Conservation (phyloP, 2,113 vertebrate genomes). For the Microtus richardsoni region DNA sequence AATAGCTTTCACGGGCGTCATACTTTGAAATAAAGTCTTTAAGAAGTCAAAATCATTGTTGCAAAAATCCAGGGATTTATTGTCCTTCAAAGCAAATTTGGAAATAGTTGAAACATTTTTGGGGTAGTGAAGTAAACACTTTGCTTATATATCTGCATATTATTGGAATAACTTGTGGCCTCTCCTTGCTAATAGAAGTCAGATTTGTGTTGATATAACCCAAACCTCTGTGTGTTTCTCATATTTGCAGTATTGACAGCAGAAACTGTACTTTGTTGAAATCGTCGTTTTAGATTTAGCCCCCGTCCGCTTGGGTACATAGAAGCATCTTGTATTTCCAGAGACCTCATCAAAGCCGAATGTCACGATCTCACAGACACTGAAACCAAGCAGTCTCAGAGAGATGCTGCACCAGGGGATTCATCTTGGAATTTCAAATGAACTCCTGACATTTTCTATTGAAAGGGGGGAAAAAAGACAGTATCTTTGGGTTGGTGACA, state of each 20-base stretch:
- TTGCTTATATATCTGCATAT: not conserved
- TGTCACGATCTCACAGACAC: slow-evolving; percentile 46
- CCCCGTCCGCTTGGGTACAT: slow-evolving; percentile 50
- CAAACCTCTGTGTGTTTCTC: slow-evolving; percentile 12
- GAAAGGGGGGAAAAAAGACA: not conserved
- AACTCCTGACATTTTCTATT: slow-evolving; percentile 39
- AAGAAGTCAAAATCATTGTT: not conserved
- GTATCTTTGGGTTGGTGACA: slow-evolving; percentile 33
- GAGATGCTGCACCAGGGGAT: slow-evolving; percentile 28
- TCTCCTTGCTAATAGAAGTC: not conserved
- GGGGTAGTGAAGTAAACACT: not conserved
- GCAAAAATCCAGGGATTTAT: not conserved
- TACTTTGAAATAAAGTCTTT: not conserved
- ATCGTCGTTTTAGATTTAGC: slow-evolving; percentile 48
- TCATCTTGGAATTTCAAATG: slow-evolving; percentile 63
- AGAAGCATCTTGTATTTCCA: slow-evolving; percentile 33
- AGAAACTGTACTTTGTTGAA: slow-evolving; percentile 55
- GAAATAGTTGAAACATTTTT: slow-evolving; percentile 4
- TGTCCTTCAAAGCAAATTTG: not conserved
- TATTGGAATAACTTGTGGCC: not conserved
- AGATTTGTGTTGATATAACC: not conserved
- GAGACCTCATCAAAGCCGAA: slow-evolving; percentile 56
- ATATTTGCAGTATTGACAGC: not conserved
- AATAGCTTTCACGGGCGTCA: not conserved
- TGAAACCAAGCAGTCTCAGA: slow-evolving; percentile 4